phyloP scores from a whole-genome alignment of 1,140 invertebrate genomes.

The Phenacoccus solenopsis region DNA sequence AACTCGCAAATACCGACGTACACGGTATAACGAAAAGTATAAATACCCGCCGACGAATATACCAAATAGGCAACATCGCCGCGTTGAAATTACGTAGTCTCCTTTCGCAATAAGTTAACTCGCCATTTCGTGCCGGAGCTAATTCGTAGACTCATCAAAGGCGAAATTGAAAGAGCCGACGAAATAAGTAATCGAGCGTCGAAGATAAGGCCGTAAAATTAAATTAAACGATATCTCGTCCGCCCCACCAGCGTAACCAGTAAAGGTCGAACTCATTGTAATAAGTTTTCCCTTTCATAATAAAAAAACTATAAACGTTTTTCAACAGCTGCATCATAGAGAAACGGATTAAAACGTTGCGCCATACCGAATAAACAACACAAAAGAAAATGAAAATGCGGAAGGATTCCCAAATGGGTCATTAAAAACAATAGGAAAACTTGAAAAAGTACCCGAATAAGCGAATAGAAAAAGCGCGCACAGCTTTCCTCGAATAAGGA shows the following conservation, averaged over 20 bases:
- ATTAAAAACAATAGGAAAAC: constrained; percentile 12
- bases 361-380: not conserved
- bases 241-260: too few species aligned
- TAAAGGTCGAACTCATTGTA: constrained; percentile 15
- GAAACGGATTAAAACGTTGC: not conserved
- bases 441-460: not conserved
- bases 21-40: too few species aligned
- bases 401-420: constrained; percentile 13
- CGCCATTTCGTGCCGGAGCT: too few species aligned
- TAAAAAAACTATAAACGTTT: constrained; percentile 17
- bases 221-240: too few species aligned
- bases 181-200: too few species aligned
- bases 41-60: too few species aligned
- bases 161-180: too few species aligned
- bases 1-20: not conserved
- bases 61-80: too few species aligned
- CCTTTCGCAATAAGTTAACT: too few species aligned
- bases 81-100: too few species aligned
- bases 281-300: constrained; percentile 7
- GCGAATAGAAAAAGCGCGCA: not conserved
- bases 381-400: constrained; percentile 15
- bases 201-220: too few species aligned
- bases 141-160: too few species aligned
- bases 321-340: constrained; percentile 8
- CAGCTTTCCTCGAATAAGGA: not conserved